Evolutionary conservation across 1,140 invertebrate genomes (phyloP).

Genomic region (Lepidurus arcticus): DNA sequence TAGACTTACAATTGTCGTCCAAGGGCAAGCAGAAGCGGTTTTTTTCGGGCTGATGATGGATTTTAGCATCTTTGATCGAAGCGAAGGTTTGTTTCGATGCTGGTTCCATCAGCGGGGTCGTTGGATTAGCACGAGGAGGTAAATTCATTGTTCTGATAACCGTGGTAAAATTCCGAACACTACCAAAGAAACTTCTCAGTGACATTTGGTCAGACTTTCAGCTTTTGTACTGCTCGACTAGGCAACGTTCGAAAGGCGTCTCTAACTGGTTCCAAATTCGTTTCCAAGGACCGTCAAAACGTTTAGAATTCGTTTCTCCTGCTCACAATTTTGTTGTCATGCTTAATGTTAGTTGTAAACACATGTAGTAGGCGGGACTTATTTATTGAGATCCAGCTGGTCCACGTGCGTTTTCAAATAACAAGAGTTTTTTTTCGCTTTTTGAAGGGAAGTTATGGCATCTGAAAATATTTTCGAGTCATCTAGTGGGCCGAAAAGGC

Average conservation of each 20-base stretch:
- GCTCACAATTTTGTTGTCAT: too few species aligned
- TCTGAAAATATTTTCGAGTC: conserved; percentile 9
- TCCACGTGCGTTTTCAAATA: background rate
- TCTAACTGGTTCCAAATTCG: too few species aligned
- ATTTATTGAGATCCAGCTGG: too few species aligned
- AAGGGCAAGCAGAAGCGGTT: conserved; percentile 24
- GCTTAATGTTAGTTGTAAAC: too few species aligned
- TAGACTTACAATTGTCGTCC: background rate
- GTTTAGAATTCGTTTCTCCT: too few species aligned
- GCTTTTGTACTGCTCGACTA: too few species aligned
- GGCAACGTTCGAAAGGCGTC: too few species aligned
- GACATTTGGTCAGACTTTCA: background rate
- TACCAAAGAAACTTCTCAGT: background rate
- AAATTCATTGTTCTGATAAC: background rate
- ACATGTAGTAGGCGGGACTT: too few species aligned
- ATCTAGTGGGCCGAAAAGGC: background rate
- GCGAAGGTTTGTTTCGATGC: background rate
- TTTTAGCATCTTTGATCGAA: conserved; percentile 15
- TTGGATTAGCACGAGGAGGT: background rate
- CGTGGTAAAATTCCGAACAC: background rate
- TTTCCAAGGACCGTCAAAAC: too few species aligned
- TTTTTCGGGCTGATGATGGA: conserved; percentile 15
- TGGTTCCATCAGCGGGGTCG: background rate
- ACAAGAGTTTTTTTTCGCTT: background rate
- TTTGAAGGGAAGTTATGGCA: background rate